Evolutionary conservation across 2,888 invertebrate species (phyloP).

Genomic region (Ophion costatus): DNA sequence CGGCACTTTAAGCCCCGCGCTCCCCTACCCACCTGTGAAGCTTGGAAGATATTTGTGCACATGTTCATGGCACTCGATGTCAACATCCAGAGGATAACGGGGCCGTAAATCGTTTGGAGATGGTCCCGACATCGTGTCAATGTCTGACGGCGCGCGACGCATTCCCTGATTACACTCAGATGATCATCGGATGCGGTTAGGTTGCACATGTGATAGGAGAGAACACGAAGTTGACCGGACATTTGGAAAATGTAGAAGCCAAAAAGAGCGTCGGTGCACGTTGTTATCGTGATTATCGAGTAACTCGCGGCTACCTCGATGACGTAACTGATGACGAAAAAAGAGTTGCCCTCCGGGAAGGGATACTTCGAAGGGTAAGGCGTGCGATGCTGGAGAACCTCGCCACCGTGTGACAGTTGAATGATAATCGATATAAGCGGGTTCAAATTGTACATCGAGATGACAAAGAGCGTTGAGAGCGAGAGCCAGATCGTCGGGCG

Average conservation of each 20-base stretch:
- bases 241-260: slow-evolving; percentile 72
- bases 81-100: slow-evolving; percentile 69
- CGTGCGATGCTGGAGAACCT: slow-evolving; percentile 61
- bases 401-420: slow-evolving; percentile 37
- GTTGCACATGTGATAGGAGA: slow-evolving; percentile 57
- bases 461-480: slow-evolving; percentile 34
- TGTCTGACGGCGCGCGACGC: slow-evolving; percentile 61
- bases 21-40: slow-evolving; percentile 64
- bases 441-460: slow-evolving; percentile 46
- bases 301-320: slow-evolving; percentile 59
- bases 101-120: slow-evolving; percentile 70
- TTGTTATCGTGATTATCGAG: slow-evolving; percentile 60
- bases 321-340: slow-evolving; percentile 66
- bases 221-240: slow-evolving; percentile 68
- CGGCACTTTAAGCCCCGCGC: too few relatives aligned
- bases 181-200: slow-evolving; percentile 43
- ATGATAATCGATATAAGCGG: slow-evolving; percentile 63
- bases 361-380: slow-evolving; percentile 68
- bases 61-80: slow-evolving; percentile 70
- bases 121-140: slow-evolving; percentile 65
- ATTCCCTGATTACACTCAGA: slow-evolving; percentile 51
- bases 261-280: slow-evolving; percentile 70
- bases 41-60: slow-evolving; percentile 73
- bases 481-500: slow-evolving; percentile 44
- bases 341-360: slow-evolving; percentile 56